These are phyloP conservation scores for Lottia gigantea DNA, from an alignment of 2,888 invertebrate species.

Conservation along the genomic window DNA sequence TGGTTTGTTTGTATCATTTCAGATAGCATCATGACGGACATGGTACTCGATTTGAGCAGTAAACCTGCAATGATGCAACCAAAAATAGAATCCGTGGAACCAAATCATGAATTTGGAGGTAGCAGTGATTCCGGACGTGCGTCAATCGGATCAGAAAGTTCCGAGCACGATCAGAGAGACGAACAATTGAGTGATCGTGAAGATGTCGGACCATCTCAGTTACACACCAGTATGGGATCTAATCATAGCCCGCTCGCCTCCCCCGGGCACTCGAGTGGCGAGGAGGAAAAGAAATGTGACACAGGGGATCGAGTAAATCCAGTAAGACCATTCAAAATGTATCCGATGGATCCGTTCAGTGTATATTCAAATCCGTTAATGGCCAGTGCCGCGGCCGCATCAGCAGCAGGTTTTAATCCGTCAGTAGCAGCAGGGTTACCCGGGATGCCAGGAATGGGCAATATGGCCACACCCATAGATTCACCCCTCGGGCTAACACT, in stretches of 20 bases:
- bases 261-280: conserved; percentile 6
- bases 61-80: conserved; percentile 26
- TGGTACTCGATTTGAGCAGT: conserved; percentile 41
- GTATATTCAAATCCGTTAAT: conserved; percentile 36
- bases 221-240: background rate
- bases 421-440: conserved; percentile 39
- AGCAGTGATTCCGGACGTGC: conserved; percentile 26
- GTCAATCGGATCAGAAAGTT: conserved; percentile 31
- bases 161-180: conserved; percentile 7
- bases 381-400: conserved; percentile 29
- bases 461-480: conserved; percentile 11
- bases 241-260: background rate
- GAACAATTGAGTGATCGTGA: background rate
- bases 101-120: conserved; percentile 17
- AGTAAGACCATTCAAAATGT: conserved; percentile 52
- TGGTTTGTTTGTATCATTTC: background rate
- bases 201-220: background rate
- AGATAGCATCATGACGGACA: conserved; percentile 37
- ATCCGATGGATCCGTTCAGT: conserved; percentile 45
- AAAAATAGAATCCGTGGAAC: conserved; percentile 31
- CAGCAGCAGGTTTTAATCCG: conserved; percentile 32
- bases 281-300: conserved; percentile 15
- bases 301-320: conserved; percentile 22
- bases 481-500: conserved; percentile 39
- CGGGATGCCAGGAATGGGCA: background rate